Evolutionary conservation across 2,113 vertebrate genomes (phyloP), one percentile per base, ranked within the genome.

Genomic region (Bufo bufo): DNA sequence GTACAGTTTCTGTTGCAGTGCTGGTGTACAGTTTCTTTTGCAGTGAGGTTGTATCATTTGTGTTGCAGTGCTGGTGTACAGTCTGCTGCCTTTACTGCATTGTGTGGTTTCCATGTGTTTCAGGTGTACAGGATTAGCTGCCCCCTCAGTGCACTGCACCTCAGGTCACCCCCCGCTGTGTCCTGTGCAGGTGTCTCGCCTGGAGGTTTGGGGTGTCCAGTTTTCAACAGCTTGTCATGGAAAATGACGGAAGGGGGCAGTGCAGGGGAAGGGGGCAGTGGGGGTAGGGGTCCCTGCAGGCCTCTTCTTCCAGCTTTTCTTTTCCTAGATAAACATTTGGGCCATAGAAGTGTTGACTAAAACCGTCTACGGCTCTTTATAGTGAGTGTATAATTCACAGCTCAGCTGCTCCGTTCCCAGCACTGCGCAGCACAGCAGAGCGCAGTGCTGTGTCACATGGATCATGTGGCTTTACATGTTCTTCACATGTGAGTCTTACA

Each of bases 161-260:
- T 72, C 43, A 47, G 71, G 71, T 74, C 71, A 47, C 71, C 71
- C 14, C 45, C 45, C 16, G 71, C 45, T 47, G 71, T 74, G 43
- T 47, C 13, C 71, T 45, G 43, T 74, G 71, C 71, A 74, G 71
- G 71, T 74, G 71, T 74, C 43, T 45, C 6, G 71, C 43, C 71
- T 47, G 71, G 71, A 74, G 71, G 71, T 74, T 74, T 74, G 43
- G 71, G 71, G 71, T 74, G 43, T 74, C 14, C 45, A 74, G 43
- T 74, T 74, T 74, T 74, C 71, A 74, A 3, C 71, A 74, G 13
- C 43, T 6, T 74, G 71, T 74, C 71, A 74, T 16, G 6, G 1
- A 19, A 14, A 45, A 45, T 74, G 71, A 74, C 16, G 43, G 71
- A 74, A 47, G 43, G 66, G 69, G 71, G 71, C 71, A 74, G 8